Base-by-base conservation (phyloP, 2,113 vertebrate genomes). In the Dicrurus megarhynchus region DNA sequence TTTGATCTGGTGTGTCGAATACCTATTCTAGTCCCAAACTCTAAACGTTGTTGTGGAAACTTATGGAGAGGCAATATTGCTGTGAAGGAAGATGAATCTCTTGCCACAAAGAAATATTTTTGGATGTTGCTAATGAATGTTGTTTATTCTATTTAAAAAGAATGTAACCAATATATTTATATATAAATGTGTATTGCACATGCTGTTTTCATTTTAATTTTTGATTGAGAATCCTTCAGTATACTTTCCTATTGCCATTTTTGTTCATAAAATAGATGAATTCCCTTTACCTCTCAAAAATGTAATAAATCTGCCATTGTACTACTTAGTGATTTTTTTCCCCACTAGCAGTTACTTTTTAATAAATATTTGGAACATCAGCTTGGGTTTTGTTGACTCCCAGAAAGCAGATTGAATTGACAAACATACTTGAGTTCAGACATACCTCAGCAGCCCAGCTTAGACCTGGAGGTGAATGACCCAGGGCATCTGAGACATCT, bases 111-210 rank as follows among this genome's bases (percentile, higher is more conserved):
- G 30, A 90, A 88, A 70, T 92, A 84, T 33, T 84, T 92, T 19
- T 81, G 61, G 73, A 78, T 84, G 73, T 94, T 94, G 79, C 53
- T 87, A 82, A 89, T 82, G 63, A 93, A 92, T 95, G 89, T 93
- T 81, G 26, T 94, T 93, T 92, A 44, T 84, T 87, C 82, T 92
- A 75, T 95, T 91, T 93, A 91, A 97, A 74, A 95, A 89, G 71
- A 95, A 93, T 92, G 89, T 93, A 96, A 81, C 33, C 16, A 32
- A 33, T 86, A 90, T 91, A 92, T 96, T 96, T 95, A 89, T 96
- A 89, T 75, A 83, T 50, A 80, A 90, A 70, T 81, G 41, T 84
- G 22, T 67, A 84, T 65, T 95, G 50, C 22, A 50, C 73, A 93
- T 77, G 35, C 53, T 63, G 37, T 94, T 95, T 89, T 68, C 22